Conservation (phyloP, 2,888 invertebrate species). For the Aporophyla lueneburgensis region DNA sequence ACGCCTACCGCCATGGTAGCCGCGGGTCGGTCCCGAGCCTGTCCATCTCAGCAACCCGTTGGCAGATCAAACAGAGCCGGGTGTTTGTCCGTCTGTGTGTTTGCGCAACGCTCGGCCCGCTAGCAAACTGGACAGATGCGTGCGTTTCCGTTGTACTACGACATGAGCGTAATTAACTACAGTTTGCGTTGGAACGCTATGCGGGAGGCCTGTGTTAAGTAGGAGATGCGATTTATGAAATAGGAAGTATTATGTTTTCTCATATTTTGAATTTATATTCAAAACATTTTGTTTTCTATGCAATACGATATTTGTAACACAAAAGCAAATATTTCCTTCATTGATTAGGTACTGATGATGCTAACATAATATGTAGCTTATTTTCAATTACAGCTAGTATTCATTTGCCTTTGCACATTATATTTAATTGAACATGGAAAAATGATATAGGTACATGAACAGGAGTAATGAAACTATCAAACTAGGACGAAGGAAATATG, state of each 20-base stretch:
- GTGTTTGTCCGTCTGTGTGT: constrained; percentile 77
- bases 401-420: not conserved
- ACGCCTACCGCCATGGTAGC: constrained; percentile 48
- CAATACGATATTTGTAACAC: not conserved
- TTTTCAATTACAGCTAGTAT: not conserved
- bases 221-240: not conserved
- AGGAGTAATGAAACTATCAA: not conserved
- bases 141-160: constrained; percentile 62
- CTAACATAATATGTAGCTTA: not conserved
- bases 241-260: not conserved
- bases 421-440: not conserved
- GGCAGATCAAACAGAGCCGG: constrained; percentile 80
- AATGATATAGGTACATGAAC: not conserved
- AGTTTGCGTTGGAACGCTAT: constrained; percentile 33
- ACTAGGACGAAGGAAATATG: not conserved
- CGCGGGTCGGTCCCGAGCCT: constrained; percentile 22
- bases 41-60: constrained; percentile 74
- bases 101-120: constrained; percentile 77
- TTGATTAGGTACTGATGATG: not conserved
- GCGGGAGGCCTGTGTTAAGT: constrained; percentile 23
- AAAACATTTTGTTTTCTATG: not conserved
- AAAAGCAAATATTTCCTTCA: not conserved
- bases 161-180: constrained; percentile 44
- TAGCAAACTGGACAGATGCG: constrained; percentile 59
- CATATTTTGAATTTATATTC: not conserved